Conservation (phyloP, 2,113 vertebrate species). For the Tupaia tana region DNA sequence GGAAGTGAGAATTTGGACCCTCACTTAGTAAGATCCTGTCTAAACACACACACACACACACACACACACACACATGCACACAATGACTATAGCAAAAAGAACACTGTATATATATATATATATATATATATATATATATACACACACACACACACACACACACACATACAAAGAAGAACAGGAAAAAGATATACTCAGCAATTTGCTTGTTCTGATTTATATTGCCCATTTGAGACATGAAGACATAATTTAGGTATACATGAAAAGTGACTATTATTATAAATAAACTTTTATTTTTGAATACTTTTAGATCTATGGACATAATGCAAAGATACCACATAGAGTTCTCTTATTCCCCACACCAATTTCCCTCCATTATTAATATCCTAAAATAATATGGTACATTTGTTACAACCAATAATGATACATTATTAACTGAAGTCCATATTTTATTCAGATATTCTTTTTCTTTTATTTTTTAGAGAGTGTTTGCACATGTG, state of each 20-base stretch:
- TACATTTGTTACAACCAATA: neutral
- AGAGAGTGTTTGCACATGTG: too few species aligned
- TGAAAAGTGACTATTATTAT: neutral
- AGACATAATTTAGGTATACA: constrained; percentile 54
- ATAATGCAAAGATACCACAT: neutral
- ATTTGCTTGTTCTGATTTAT: constrained; percentile 62
- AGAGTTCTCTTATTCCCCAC: neutral
- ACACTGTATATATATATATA: too few species aligned
- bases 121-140: too few species aligned
- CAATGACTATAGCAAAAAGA: too few species aligned
- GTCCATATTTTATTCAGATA: neutral
- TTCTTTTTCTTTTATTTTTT: neutral
- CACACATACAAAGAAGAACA: neutral
- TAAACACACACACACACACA: too few species aligned
- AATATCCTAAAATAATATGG: neutral
- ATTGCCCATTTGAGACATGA: constrained; percentile 42
- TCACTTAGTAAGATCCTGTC: too few species aligned
- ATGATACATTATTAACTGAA: neutral
- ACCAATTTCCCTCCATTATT: neutral
- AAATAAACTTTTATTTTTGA: constrained; percentile 6
- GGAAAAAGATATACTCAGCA: neutral
- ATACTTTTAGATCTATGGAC: constrained; percentile 27
- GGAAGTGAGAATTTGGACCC: neutral
- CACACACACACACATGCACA: too few species aligned
- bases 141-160: too few species aligned